phyloP scores from a whole-genome alignment of 2,888 invertebrate species.

The Drosophila incognita region DNA sequence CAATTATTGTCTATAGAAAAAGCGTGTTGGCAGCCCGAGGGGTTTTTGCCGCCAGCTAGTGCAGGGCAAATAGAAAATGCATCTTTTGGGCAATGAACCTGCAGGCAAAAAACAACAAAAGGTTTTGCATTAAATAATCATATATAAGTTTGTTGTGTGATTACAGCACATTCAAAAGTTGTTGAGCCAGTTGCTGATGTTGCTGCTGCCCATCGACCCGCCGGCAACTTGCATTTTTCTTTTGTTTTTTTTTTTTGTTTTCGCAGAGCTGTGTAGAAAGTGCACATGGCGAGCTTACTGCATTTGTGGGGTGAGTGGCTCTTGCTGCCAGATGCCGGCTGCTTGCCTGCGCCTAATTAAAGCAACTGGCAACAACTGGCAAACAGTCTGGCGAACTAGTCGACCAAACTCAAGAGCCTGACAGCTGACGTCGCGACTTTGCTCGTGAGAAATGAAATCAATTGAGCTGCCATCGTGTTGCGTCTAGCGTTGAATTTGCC shows the following conservation, averaged over 20 bases:
- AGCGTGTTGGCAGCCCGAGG: conserved; percentile 44
- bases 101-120: conserved; percentile 43
- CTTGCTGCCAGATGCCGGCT: conserved; percentile 25
- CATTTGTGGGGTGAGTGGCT: conserved; percentile 30
- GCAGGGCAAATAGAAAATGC: conserved; percentile 41
- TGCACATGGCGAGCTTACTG: conserved; percentile 25
- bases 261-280: conserved; percentile 49
- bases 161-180: conserved; percentile 46
- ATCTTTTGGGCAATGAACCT: conserved; percentile 73
- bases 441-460: conserved; percentile 76
- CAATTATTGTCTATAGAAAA: conserved; percentile 26
- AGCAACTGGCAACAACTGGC: conserved; percentile 35
- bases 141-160: conserved; percentile 62
- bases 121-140: conserved; percentile 75
- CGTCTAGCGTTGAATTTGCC: conserved; percentile 22
- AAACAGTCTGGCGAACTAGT: conserved; percentile 27
- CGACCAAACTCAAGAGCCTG: conserved; percentile 52
- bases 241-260: conserved; percentile 49
- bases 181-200: conserved; percentile 17
- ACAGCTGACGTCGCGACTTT: conserved; percentile 47
- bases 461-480: conserved; percentile 56
- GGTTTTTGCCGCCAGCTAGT: conserved; percentile 13
- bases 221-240: conserved; percentile 64
- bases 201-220: conserved; percentile 54
- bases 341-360: conserved; percentile 47